phyloP scores from a whole-genome alignment of 2,888 invertebrate genomes.

The Siphonodentalium dalli region DNA sequence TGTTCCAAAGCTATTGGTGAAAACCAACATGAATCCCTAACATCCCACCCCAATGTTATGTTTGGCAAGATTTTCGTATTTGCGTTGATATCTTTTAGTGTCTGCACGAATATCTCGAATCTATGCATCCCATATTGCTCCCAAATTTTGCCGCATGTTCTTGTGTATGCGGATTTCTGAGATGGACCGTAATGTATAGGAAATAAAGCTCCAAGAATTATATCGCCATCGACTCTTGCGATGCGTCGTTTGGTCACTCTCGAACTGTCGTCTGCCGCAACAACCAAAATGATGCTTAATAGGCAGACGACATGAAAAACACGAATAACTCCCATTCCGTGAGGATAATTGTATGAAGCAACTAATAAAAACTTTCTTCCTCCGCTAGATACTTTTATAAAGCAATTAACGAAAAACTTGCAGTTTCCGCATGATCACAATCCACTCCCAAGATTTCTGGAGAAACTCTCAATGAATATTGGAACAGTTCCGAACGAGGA shows the following conservation, averaged over 20 bases:
- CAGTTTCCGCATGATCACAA: no score
- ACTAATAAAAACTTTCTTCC: no score
- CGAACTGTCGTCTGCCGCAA: background rate
- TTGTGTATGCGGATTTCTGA: slow-evolving; percentile 49
- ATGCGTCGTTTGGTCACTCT: slow-evolving; percentile 26
- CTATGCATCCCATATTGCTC: slow-evolving; percentile 81
- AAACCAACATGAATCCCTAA: slow-evolving; percentile 84
- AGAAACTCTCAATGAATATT: no score
- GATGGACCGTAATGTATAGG: slow-evolving; percentile 69
- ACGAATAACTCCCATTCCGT: no score
- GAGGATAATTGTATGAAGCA: no score
- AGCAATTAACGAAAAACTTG: no score
- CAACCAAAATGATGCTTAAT: no score
- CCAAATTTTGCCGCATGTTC: slow-evolving; percentile 73
- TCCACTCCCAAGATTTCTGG: no score
- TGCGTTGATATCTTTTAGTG: slow-evolving; percentile 69
- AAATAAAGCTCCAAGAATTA: slow-evolving; percentile 70
- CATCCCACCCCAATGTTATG: slow-evolving; percentile 74
- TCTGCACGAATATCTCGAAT: slow-evolving; percentile 69
- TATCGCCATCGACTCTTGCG: slow-evolving; percentile 68
- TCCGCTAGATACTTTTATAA: no score
- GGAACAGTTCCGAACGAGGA: no score
- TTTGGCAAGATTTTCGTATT: slow-evolving; percentile 70
- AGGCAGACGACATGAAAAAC: no score
- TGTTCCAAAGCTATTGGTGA: slow-evolving; percentile 81